These are phyloP conservation scores for Noctilio leporinus DNA, from an alignment of 2,113 vertebrate species.

Conservation along the genomic window DNA sequence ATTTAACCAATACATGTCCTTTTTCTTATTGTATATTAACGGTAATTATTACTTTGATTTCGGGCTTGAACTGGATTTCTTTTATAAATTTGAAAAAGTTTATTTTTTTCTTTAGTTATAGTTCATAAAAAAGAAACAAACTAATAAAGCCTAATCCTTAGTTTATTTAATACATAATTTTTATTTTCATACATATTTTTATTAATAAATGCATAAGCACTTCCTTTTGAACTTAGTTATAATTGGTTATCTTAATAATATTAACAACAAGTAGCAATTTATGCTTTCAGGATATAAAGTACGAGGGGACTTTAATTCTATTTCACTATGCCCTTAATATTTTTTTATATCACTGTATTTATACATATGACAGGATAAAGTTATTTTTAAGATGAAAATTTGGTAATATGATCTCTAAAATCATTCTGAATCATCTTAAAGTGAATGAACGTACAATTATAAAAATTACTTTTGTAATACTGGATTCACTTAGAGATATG, in stretches of 20 bases:
- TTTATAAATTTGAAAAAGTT: neutral
- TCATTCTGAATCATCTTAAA: neutral
- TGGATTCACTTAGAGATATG: neutral
- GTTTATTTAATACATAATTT: neutral
- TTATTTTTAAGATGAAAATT: neutral
- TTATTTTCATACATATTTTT: neutral
- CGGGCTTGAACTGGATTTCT: neutral
- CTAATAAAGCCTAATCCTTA: too few relatives aligned
- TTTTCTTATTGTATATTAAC: rapidly evolving
- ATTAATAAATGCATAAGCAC: conserved; percentile 18
- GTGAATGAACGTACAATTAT: neutral
- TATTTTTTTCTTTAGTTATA: neutral
- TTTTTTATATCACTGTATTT: neutral
- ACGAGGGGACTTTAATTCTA: neutral
- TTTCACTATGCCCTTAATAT: neutral
- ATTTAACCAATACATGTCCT: neutral
- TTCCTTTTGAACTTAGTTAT: conserved; percentile 55
- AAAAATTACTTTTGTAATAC: neutral
- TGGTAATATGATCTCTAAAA: neutral
- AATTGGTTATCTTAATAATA: neutral
- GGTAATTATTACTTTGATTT: neutral
- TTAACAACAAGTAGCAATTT: neutral
- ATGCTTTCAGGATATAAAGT: too few relatives aligned
- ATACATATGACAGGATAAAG: neutral
- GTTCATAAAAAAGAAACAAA: neutral